Base-by-base conservation (phyloP, 2,113 vertebrate genomes). In the Abramis brama region DNA sequence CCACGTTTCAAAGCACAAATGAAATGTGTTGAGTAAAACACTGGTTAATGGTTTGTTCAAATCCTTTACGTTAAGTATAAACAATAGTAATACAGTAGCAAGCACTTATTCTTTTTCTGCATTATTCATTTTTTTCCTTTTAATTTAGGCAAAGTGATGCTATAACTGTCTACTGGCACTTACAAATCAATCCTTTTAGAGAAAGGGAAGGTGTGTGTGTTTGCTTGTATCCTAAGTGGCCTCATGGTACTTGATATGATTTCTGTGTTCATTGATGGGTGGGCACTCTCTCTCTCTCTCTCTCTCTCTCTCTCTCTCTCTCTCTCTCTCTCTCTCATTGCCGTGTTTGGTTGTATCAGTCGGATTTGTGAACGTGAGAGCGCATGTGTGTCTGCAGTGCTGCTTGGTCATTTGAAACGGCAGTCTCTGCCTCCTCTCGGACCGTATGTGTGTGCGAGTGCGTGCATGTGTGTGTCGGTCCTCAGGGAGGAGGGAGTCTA, bases 291-390 rank as follows among this genome's bases (percentile, higher is more conserved):
- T 43, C 47, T n/a, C 82, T 90, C 15, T 21, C 50, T 76, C 57
- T 27, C 21, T 4, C 27, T 10, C 85, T 66, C 25, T 81, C 85
- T 73, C 36, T 52, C 64, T 86, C 82, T 74, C 84, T 89, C 82
- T 79, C 79, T 25, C 68, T 27, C 43, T 87, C 71, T 82, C 52
- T 83, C 66, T 86, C 45, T 27, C 66, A 10, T 60, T 12, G 43
- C 62, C 23, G 82, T 55, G 88, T 77, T 87, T 87, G 84, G 85
- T 90, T 88, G 59, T 86, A 81, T 89, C 73, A 89, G 88, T 88
- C 62, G 82, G 88, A 87, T 86, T 87, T 88, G 74, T 91, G 86
- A 90, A 36, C 57, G 39, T 45, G 74, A 47, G 55, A 23, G 85
- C 47, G n/a, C 30, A 11, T 57, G 59, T 62, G 71, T 23, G 57